These are phyloP conservation scores for Pomatorhinus ruficollis DNA, from an alignment of 2,113 vertebrate species.

Conservation along the genomic window DNA sequence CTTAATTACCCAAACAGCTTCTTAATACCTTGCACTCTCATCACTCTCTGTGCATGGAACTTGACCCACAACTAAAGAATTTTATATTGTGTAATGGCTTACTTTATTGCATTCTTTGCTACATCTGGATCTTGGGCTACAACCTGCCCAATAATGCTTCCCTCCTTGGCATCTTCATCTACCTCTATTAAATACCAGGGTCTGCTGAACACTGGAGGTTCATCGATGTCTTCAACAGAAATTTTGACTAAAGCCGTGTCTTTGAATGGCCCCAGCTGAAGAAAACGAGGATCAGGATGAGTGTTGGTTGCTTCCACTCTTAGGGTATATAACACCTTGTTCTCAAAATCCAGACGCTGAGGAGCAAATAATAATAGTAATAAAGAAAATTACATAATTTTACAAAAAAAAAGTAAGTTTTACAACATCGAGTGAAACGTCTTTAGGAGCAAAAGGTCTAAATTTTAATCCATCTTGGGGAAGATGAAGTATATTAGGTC, in stretches of 20 bases:
- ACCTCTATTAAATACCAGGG: conserved; percentile 91
- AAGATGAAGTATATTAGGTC: neutral
- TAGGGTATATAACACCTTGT: conserved; percentile 85
- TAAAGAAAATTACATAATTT: neutral
- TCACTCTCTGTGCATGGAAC: neutral
- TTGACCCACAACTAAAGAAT: neutral
- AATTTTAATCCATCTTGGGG: neutral
- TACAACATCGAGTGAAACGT: neutral
- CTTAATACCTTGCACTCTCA: neutral
- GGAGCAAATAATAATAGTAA: conserved; percentile 35
- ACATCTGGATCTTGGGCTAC: conserved; percentile 89
- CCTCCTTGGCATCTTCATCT: conserved; percentile 90
- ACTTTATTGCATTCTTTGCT: conserved; percentile 88
- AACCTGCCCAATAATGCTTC: conserved; percentile 89
- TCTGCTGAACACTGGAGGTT: conserved; percentile 89
- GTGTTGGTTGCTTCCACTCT: conserved; percentile 91
- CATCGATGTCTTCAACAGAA: conserved; percentile 88
- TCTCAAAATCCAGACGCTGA: conserved; percentile 95
- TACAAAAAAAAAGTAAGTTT: neutral
- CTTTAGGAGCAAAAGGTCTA: neutral
- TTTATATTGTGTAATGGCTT: neutral
- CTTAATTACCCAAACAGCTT: neutral
- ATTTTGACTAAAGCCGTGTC: conserved; percentile 89
- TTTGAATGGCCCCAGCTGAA: conserved; percentile 88
- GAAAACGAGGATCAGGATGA: conserved; percentile 87